phyloP scores from a whole-genome alignment of 1,140 invertebrate genomes.

The Polypedilum pembai region DNA sequence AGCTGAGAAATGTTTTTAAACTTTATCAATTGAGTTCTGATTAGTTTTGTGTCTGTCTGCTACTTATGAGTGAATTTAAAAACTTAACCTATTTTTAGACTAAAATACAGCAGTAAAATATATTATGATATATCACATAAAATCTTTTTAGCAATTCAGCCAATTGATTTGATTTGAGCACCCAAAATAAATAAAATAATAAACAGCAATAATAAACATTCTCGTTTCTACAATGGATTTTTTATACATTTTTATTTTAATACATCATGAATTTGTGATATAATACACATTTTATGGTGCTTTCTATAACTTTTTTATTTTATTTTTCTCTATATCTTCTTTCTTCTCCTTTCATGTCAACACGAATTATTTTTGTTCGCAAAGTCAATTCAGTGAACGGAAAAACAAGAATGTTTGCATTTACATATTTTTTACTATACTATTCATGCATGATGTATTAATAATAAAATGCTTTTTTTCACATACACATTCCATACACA shows the following conservation, averaged over 20 bases:
- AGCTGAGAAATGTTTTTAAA: background rate
- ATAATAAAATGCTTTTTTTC: no score
- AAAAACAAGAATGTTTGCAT: background rate
- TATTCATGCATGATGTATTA: background rate
- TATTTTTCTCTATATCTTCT: background rate
- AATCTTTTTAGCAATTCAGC: background rate
- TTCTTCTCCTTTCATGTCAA: background rate
- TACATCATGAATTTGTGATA: slow-evolving; percentile 18
- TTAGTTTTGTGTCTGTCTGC: background rate
- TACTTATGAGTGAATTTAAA: no score
- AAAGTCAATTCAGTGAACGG: background rate
- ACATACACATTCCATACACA: no score
- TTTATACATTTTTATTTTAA: background rate
- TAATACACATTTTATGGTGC: slow-evolving; percentile 8
- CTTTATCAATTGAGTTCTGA: background rate
- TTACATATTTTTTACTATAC: background rate
- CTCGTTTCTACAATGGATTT: background rate
- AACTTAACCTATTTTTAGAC: background rate
- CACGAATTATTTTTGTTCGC: background rate
- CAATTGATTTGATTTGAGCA: slow-evolving; percentile 1
- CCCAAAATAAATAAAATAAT: background rate
- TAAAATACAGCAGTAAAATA: background rate
- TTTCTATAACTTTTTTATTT: background rate
- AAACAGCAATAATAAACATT: background rate
- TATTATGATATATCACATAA: background rate